Conservation (phyloP, 2,888 invertebrate species). For the Ferrisia virgata region DNA sequence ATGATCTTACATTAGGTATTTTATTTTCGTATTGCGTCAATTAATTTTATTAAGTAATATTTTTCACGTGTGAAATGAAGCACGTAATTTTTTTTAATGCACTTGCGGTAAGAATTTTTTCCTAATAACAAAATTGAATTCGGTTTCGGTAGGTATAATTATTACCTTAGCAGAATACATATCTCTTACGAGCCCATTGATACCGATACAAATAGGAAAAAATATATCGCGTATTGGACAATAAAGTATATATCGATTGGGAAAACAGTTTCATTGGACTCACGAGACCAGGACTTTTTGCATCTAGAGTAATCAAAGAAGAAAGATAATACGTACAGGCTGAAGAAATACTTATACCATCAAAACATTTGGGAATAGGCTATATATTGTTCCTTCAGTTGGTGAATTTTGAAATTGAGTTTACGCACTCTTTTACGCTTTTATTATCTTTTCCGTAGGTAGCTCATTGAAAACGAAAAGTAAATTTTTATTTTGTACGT, state of each 20-base stretch:
- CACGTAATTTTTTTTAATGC: neutral
- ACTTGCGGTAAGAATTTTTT: neutral
- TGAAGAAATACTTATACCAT: neutral
- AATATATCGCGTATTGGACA: neutral
- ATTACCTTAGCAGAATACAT: too few relatives aligned
- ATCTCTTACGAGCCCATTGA: neutral
- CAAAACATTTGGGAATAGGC: neutral
- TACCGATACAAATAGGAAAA: neutral
- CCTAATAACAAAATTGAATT: too few relatives aligned
- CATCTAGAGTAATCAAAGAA: neutral
- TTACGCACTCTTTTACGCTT: neutral
- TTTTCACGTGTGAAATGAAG: neutral
- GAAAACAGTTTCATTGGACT: conserved; percentile 5
- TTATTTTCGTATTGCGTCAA: neutral
- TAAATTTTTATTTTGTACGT: neutral
- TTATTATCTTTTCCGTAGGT: neutral
- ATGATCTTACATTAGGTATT: too few relatives aligned
- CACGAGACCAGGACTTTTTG: neutral
- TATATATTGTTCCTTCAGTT: neutral
- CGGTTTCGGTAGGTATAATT: too few relatives aligned
- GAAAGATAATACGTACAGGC: neutral
- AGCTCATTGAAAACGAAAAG: neutral
- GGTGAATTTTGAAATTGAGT: neutral
- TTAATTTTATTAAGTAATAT: neutral
- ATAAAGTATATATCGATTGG: neutral